Evolutionary conservation across 1,140 invertebrate genomes (phyloP), one percentile per base, ranked within the genome.

Genomic region (Drosophila santomea): DNA sequence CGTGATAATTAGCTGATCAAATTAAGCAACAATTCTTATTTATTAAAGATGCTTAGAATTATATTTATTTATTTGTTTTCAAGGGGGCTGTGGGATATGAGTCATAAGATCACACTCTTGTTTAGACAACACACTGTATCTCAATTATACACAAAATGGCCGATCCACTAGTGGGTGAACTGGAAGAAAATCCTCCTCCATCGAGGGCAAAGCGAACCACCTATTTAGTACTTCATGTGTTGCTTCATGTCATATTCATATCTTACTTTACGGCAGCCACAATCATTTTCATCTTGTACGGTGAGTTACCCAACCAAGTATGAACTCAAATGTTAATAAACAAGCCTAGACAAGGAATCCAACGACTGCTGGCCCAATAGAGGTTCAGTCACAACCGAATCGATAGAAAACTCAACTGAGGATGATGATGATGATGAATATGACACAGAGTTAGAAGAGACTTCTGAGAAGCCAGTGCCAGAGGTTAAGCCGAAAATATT

Each of bases 231-330:
- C 10, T 68, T 4, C 68, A 66, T 11, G 17, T 78, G 0, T 1
- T 80, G 0, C 47, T 77, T 0, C 80, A 82, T 20, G 11, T 78
- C 4, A 0, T 80, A 0, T 47, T 80, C 5, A 73, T 80, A 11
- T 2, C 11, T 8, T 80, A 61, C 15, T 69, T 74, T 2, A 59
- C 41, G n/a, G 75, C 44, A 35, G 39, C 44, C 7, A 74, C 80
- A 4, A 5, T 54, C 5, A 12, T 50, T 3, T 69, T 23, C 15
- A 59, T 47, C 7, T 1, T 0, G 0, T 80, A 48, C 23, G 55
- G 77, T 68, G 55, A 52, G 59, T 50, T 38, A 4, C 28, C 10
- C 4, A 5, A 17, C 8, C 0, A 35, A n/a, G 4, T n/a, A 10
- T 10, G 6, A 38, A 41, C 51, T 41, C 8, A 3, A 4, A 11